phyloP scores from a whole-genome alignment of 35 echinoderm and acorn worm species.

The Hemicentrotus pulcherrimus region DNA sequence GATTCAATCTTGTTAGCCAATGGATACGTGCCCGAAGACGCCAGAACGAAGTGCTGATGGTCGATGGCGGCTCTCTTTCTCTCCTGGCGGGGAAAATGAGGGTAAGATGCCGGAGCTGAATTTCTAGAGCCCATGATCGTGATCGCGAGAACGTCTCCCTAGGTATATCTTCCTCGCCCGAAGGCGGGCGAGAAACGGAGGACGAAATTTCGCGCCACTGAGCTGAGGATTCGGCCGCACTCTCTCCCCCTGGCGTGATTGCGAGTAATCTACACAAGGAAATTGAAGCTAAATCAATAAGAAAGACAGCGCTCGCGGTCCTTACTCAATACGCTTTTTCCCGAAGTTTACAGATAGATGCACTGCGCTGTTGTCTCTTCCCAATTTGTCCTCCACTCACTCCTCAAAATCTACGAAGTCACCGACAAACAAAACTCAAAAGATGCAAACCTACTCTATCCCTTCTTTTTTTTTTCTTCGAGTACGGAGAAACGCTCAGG shows the following conservation, averaged over 20 bases:
- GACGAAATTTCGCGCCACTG: slow-evolving; percentile 49
- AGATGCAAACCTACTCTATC: not conserved
- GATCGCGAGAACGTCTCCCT: slow-evolving; percentile 28
- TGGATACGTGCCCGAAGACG: slow-evolving; percentile 25
- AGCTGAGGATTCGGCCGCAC: slow-evolving; percentile 40
- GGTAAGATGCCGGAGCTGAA: slow-evolving; percentile 13
- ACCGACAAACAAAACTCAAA: slow-evolving; percentile 2
- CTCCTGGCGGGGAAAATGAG: slow-evolving; percentile 39
- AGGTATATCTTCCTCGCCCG: slow-evolving; percentile 41
- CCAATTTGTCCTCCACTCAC: slow-evolving; percentile 16
- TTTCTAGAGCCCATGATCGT: slow-evolving; percentile 19
- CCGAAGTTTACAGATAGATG: slow-evolving; percentile 37
- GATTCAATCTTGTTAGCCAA: not conserved
- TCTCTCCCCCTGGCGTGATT: slow-evolving; percentile 42
- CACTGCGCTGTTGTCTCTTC: not conserved
- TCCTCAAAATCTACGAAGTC: slow-evolving; percentile 18
- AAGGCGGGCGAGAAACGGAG: slow-evolving; percentile 34
- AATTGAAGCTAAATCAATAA: slow-evolving; percentile 58
- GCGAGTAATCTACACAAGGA: slow-evolving; percentile 56
- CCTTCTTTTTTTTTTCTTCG: not conserved
- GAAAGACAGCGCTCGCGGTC: slow-evolving; percentile 39
- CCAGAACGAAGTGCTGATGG: slow-evolving; percentile 21
- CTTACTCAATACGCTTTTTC: slow-evolving; percentile 37
- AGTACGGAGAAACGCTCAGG: slow-evolving; percentile 24
- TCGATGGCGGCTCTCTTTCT: slow-evolving; percentile 34